Evolutionary conservation across 2,113 vertebrate species (phyloP), one percentile per base, ranked within the genome.

Genomic region (Planiliza haematocheilus): DNA sequence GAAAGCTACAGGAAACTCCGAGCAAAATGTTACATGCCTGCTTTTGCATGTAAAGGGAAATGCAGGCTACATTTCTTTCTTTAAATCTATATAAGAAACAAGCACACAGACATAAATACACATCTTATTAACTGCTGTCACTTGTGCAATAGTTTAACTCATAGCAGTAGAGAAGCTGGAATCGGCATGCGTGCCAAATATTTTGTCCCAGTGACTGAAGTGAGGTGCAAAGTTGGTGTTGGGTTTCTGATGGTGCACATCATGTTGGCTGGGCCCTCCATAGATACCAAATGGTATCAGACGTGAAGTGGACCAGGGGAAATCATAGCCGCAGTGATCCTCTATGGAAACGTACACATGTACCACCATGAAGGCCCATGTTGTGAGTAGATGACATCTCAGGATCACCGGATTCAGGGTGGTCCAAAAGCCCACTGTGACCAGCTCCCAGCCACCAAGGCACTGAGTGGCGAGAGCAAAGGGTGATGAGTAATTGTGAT

Each of bases 311-410:
- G 90, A 91, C 93, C 93, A 93, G 10, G 93, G 92, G 45, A 94
- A 93, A 76, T 93, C 89, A 59, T 93, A 94, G 36, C 93, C 92
- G 16, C 91, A 92, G 83, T 93, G 93, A 66, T 92, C 92, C 41
- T 94, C 90, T 36, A 93, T 73, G 0, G 93, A 93, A 48, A 94
- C 82, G 2, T 92, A 93, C 37, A 94, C 87, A 24, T 92, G 88
- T 18, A 89, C 10, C 42, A 93, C 82, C 92, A 94, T 93, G 64
- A 93, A 94, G 9, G 51, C 55, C 86, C 89, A 93, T 2, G 88
- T 90, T 20, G 92, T 94, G 55, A 94, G 89, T 9, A 90, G 64
- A 62, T 93, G 93, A 42, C 88, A 90, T 64, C 80, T 83, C 30
- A 93, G 74, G n/a, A 93, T 66, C 30, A 92, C 52, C 6, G 93